Conservation (phyloP, 2,888 invertebrate genomes). For the Yponomeuta sedellus region DNA sequence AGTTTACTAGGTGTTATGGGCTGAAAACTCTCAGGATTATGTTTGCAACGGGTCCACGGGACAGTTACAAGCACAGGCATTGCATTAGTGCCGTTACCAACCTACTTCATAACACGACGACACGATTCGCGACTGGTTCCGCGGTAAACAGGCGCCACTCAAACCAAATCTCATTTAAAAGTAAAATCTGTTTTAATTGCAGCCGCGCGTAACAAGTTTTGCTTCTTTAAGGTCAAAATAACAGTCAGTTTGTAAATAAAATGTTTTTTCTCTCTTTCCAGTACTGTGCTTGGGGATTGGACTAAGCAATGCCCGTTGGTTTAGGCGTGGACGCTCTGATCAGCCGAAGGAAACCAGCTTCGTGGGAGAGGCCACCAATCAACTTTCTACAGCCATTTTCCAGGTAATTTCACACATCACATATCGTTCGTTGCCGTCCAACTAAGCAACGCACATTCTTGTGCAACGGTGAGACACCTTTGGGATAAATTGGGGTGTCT, state of each 20-base stretch:
- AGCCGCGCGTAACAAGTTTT: background rate
- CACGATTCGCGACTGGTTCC: slow-evolving; percentile 8
- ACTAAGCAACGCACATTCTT: too few relatives aligned
- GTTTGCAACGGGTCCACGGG: background rate
- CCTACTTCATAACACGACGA: slow-evolving; percentile 12
- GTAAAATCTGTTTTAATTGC: slow-evolving; percentile 1
- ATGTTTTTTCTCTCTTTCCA: slow-evolving; percentile 32
- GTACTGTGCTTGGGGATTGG: slow-evolving; percentile 47
- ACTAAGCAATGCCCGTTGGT: slow-evolving; percentile 52
- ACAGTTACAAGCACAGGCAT: background rate
- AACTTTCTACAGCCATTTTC: slow-evolving; percentile 69
- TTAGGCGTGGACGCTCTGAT: slow-evolving; percentile 48
- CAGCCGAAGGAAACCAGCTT: slow-evolving; percentile 60
- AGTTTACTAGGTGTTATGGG: background rate
- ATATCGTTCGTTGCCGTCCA: background rate
- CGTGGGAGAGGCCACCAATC: slow-evolving; percentile 69
- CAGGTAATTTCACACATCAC: slow-evolving; percentile 45
- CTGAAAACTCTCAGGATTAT: background rate
- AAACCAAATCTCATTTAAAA: background rate
- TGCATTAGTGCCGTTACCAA: slow-evolving; percentile 12
- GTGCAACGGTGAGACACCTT: too few relatives aligned
- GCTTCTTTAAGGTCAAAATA: background rate
- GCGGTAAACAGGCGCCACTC: background rate
- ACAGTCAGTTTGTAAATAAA: slow-evolving; percentile 7
- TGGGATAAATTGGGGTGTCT: too few relatives aligned